Evolutionary conservation across 2,797 vertebrate genomes (phyloP).

Genomic region (Crypturellus tataupa): DNA sequence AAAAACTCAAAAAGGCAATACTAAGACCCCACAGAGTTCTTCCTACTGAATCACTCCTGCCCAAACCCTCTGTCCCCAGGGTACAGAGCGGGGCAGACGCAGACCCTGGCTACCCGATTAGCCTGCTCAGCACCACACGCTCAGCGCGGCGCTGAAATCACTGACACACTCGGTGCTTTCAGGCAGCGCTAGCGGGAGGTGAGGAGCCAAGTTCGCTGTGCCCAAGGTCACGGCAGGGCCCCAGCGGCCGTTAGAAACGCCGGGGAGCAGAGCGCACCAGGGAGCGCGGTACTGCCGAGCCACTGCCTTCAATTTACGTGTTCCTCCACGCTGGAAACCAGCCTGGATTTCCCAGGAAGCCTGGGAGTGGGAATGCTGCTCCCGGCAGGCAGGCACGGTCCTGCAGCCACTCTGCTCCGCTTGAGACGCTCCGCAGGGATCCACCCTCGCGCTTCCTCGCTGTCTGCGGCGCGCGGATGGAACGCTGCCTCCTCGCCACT

Average conservation of each 20-base stretch:
- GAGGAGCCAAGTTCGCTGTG: neutral
- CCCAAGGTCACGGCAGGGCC: neutral
- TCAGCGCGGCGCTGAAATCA: neutral
- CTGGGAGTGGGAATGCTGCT: neutral
- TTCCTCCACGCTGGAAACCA: neutral
- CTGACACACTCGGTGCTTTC: constrained; percentile 25
- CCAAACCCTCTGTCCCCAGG: constrained; percentile 30
- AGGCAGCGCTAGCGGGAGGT: neutral
- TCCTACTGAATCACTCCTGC: constrained; percentile 21
- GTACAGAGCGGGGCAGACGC: neutral
- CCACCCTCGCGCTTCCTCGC: neutral
- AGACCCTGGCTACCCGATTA: neutral
- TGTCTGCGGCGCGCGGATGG: constrained; percentile 40
- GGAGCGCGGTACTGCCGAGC: neutral
- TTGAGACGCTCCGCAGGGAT: neutral
- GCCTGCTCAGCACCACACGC: neutral
- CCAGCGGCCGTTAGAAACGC: neutral
- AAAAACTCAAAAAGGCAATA: neutral
- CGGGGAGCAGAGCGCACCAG: neutral
- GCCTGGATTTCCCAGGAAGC: neutral
- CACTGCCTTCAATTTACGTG: neutral
- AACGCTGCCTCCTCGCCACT: constrained; percentile 45
- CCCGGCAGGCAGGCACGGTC: neutral
- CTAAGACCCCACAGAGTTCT: constrained; percentile 15
- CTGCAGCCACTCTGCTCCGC: neutral